Conservation (phyloP, 2,113 vertebrate genomes). For the Lethenteron camtschaticum region DNA sequence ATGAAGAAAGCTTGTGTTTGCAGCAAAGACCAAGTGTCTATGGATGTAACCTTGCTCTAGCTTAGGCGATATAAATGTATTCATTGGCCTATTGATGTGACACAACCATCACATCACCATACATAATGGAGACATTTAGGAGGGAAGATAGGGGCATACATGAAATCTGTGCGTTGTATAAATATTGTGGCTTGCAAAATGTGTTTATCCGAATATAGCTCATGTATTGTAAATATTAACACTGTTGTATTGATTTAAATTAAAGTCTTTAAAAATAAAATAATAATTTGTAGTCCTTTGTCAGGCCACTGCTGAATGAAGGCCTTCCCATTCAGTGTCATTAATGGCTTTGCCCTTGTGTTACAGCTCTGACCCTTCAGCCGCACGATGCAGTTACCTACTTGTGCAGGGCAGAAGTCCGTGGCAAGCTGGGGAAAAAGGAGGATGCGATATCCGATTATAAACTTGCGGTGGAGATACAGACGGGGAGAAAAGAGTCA, state of each 20-base stretch:
- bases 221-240: not conserved
- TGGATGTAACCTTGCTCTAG: too few species aligned
- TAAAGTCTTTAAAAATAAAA: not conserved
- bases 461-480: constrained; percentile 24
- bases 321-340: not conserved
- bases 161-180: too few species aligned
- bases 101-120: too few species aligned
- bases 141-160: too few species aligned
- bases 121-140: too few species aligned
- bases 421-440: constrained; percentile 25
- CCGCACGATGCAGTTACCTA: constrained; percentile 28
- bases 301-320: not conserved
- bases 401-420: constrained; percentile 30
- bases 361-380: constrained; percentile 28
- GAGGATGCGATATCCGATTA: constrained; percentile 30
- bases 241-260: not conserved
- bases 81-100: too few species aligned
- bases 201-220: too few species aligned
- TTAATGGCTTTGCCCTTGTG: constrained; percentile 11
- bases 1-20: too few species aligned
- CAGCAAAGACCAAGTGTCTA: too few species aligned
- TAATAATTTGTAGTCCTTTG: not conserved
- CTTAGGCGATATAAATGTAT: too few species aligned
- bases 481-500: constrained; percentile 8
- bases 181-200: too few species aligned